Conservation (phyloP, 1,140 invertebrate genomes). For the Lucilia cuprina region DNA sequence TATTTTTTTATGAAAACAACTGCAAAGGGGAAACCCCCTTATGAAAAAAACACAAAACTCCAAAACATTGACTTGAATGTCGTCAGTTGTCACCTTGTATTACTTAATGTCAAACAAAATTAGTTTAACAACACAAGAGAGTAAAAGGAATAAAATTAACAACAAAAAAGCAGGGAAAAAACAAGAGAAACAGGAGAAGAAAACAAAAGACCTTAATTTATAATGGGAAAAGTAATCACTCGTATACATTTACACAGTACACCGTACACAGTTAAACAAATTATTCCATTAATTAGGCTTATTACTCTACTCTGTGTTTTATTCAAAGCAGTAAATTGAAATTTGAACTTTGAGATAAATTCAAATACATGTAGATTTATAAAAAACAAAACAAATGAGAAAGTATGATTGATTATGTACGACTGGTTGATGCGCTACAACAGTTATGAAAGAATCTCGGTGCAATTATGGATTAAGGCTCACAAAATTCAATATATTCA, state of each 20-base stretch:
- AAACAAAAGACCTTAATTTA: conserved; percentile 12
- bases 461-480: too few relatives aligned
- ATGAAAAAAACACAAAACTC: not conserved
- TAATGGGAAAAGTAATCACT: not conserved
- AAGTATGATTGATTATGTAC: not conserved
- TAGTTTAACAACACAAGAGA: conserved; percentile 3
- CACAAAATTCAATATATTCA: too few relatives aligned
- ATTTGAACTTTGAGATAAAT: conserved; percentile 3
- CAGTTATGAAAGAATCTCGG: too few relatives aligned
- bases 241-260: not conserved
- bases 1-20: not conserved
- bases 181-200: not conserved
- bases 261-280: not conserved
- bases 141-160: not conserved
- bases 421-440: too few relatives aligned
- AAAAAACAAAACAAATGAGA: not conserved
- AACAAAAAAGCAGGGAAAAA: not conserved
- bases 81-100: conserved; percentile 37
- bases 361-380: not conserved
- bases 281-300: conserved; percentile 2
- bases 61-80: conserved; percentile 23
- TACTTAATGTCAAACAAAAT: conserved; percentile 36
- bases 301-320: not conserved
- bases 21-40: not conserved
- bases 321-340: not conserved